phyloP scores from a whole-genome alignment of 2,797 vertebrate genomes.

The Rhodeus uyekii region DNA sequence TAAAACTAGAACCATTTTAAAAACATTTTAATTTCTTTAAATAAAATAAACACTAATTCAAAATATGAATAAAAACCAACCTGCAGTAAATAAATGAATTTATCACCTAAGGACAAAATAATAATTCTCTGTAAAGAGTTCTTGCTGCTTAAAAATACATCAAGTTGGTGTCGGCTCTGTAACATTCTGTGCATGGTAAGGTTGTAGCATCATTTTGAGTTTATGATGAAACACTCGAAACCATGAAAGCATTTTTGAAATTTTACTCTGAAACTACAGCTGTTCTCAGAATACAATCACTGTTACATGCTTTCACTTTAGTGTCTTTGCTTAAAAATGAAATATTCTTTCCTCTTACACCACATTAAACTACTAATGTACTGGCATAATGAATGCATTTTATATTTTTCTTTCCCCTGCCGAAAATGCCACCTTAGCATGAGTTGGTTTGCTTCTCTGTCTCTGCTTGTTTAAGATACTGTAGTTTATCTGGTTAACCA shows the following conservation, averaged over 20 bases:
- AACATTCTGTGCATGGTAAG: neutral
- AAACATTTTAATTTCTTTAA: neutral
- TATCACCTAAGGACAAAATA: too few relatives aligned
- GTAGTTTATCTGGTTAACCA: conserved; percentile 3
- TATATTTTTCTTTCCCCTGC: neutral
- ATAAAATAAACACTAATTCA: neutral
- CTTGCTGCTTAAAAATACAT: neutral
- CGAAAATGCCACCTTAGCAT: neutral
- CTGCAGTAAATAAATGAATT: neutral
- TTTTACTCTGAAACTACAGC: neutral
- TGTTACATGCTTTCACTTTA: neutral
- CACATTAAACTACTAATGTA: neutral
- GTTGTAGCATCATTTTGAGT: neutral
- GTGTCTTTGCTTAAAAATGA: neutral
- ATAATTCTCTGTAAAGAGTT: neutral
- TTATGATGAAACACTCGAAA: neutral
- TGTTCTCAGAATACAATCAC: neutral
- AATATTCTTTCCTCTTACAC: neutral
- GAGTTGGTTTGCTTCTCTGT: neutral
- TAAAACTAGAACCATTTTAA: neutral
- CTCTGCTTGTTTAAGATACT: neutral
- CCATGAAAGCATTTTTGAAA: neutral
- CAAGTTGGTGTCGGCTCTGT: neutral
- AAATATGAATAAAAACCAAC: neutral
- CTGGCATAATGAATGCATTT: neutral